These are phyloP conservation scores for Scaptomyza hsui DNA, from an alignment of 1,140 invertebrate species.

Conservation along the genomic window DNA sequence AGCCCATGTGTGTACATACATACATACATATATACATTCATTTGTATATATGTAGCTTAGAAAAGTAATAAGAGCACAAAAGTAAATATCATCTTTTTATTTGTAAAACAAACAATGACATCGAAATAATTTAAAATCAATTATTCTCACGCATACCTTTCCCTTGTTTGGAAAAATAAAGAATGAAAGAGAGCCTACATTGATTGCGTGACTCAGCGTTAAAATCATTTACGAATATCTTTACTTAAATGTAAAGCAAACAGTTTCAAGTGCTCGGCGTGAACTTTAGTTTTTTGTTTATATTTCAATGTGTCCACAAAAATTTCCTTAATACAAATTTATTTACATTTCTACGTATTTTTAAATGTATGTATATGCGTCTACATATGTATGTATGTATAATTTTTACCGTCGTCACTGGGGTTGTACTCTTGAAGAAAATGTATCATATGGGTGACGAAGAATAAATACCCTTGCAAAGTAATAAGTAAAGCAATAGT, in stretches of 20 bases:
- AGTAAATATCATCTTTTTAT: constrained; percentile 54
- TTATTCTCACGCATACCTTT: constrained; percentile 60
- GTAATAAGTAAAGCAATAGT: no score
- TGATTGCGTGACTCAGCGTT: constrained; percentile 51
- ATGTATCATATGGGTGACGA: background rate
- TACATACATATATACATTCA: constrained; percentile 6
- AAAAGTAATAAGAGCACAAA: constrained; percentile 41
- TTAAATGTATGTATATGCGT: no score
- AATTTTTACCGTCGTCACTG: background rate
- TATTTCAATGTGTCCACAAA: constrained; percentile 20
- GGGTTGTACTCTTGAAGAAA: background rate
- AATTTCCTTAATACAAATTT: constrained; percentile 16
- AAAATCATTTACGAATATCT: constrained; percentile 54
- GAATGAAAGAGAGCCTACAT: constrained; percentile 43
- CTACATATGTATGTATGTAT: background rate
- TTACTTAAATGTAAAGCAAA: constrained; percentile 55
- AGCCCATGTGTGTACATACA: no score
- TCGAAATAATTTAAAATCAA: constrained; percentile 56
- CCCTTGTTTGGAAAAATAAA: constrained; percentile 38
- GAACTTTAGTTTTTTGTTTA: constrained; percentile 44
- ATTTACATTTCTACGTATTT: background rate
- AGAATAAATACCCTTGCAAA: background rate
- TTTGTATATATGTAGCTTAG: constrained; percentile 35
- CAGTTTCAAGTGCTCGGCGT: constrained; percentile 51
- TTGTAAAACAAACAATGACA: constrained; percentile 58